Base-by-base conservation (phyloP, 2,113 vertebrate genomes). In the Herpailurus yagouaroundi region DNA sequence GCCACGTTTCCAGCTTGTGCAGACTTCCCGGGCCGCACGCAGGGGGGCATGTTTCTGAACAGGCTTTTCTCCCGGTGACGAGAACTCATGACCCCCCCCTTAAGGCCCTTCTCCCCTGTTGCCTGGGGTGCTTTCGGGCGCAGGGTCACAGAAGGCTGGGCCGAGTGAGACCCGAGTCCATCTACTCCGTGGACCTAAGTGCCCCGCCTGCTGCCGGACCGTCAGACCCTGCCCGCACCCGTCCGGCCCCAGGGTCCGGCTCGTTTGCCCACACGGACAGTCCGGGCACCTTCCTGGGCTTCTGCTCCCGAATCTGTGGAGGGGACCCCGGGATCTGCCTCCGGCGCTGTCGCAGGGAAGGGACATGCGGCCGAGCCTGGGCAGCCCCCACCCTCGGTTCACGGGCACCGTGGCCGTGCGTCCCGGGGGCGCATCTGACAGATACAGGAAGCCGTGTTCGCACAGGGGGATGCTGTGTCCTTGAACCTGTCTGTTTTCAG, bases 1-100 rank as follows among this genome's bases (percentile, higher is more conserved):
- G 31, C 25, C 25, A 9, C 0, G 0, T 25, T 10, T 83, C 83
- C 36, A 16, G 48, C 48, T 11, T 7, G 9, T n/a, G 3, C 21
- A 45, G 73, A 50, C 7, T 45, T 69, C 68, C 31, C 19, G 21
- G 76, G 6, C 7, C 18, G 12, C 4, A 29, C 31, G 14, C 36
- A 41, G 3, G 76, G 83, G 83, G 38, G 50, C 41, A 41, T 31
- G 55, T 71, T 64, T 63, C 21, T n/a, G 6, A 16, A 1, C 36
- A 25, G 63, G 50, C 8, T 5, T 60, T 63, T 33, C 15, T 77
- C 16, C 48, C 84, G 27, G 7, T 8, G 27, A 15, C 21, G 27
- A 66, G 71, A 94, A 12, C 63, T 57, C 23, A 27, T 5, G 66
- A 21, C 36, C 23, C 3, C 36, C 36, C n/a, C 13, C 66, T 45